Evolutionary conservation across 2,797 vertebrate species (phyloP).

Genomic region (Carduelis carduelis): DNA sequence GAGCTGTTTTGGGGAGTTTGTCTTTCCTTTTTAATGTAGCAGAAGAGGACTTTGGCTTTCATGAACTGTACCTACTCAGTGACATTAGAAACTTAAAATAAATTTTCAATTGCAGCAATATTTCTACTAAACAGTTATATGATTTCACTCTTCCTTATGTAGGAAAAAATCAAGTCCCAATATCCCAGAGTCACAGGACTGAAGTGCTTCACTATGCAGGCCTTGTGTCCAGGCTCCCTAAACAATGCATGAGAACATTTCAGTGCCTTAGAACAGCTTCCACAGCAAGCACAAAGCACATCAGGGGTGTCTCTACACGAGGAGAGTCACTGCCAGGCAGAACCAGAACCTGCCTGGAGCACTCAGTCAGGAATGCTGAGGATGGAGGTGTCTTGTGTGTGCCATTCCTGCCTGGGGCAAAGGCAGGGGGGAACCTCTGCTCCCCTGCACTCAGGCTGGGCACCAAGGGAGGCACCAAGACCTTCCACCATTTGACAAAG

Average conservation of each 20-base stretch:
- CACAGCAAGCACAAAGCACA: neutral
- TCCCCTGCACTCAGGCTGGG: too few species aligned
- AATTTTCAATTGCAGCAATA: conserved; percentile 48
- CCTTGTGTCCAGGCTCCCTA: neutral
- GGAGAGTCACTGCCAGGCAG: neutral
- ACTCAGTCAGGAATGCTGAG: neutral
- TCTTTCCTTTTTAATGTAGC: conserved; percentile 58
- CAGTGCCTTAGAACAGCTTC: neutral
- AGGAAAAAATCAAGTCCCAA: neutral
- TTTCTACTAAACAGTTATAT: conserved; percentile 15
- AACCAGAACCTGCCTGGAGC: neutral
- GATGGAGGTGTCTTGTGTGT: fast-evolving
- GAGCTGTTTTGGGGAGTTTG: neutral
- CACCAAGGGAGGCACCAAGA: neutral
- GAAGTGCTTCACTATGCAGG: neutral
- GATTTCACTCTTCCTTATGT: neutral
- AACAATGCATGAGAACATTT: neutral
- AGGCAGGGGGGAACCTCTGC: neutral
- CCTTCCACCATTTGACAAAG: neutral
- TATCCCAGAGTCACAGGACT: neutral
- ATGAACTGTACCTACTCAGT: conserved; percentile 52
- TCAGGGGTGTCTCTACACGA: neutral
- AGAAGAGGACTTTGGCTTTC: conserved; percentile 56
- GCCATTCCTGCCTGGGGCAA: neutral
- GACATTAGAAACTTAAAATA: conserved; percentile 61